Evolutionary conservation across 2,113 vertebrate genomes (phyloP), one percentile per base, ranked within the genome.

Genomic region (Tachycineta bicolor): DNA sequence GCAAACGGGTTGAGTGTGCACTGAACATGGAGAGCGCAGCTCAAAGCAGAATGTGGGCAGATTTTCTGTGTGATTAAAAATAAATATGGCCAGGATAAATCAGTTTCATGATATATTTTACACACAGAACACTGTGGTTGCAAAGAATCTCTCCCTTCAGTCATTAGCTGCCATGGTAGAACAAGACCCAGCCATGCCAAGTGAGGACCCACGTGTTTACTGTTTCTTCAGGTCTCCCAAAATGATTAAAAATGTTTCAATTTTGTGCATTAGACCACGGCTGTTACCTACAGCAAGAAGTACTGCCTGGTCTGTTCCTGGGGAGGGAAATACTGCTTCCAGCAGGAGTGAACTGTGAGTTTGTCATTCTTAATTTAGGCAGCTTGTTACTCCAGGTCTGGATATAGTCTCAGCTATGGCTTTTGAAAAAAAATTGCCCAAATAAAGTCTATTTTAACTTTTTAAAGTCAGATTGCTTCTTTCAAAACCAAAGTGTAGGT

Each of bases 391-490:
- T 87, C 55, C 47, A 43, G 43, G 19, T 50, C 50, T 74, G 59
- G 56, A 43, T 75, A 25, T 4, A 34, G 75, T 28, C 52, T 80
- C 49, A 76, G n/a, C 29, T 59, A 29, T 8, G 49, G 37, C 46
- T 86, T 96, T 86, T 63, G 73, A 69, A 71, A 76, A 49, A 58
- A 75, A 93, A 33, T 20, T 79, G 16, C 24, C 44, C 34, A 53
- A 39, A 31, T 44, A 69, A 87, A 55, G 11, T 53, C 18, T 53
- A 14, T n/a, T 87, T 90, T 89, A 81, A 39, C 12, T 81, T 86
- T 90, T 90, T 2, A 71, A 78, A 75, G 11, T 82, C 46, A 69
- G 37, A 43, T 68, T 58, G 14, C 12, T 88, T 78, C 64, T 83
- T 90, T 74, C 65, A 81, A 89, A 95, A 37, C 3, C 5, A 5